Evolutionary conservation across 2,888 invertebrate species (phyloP).

Genomic region (Geotrupes spiniger): DNA sequence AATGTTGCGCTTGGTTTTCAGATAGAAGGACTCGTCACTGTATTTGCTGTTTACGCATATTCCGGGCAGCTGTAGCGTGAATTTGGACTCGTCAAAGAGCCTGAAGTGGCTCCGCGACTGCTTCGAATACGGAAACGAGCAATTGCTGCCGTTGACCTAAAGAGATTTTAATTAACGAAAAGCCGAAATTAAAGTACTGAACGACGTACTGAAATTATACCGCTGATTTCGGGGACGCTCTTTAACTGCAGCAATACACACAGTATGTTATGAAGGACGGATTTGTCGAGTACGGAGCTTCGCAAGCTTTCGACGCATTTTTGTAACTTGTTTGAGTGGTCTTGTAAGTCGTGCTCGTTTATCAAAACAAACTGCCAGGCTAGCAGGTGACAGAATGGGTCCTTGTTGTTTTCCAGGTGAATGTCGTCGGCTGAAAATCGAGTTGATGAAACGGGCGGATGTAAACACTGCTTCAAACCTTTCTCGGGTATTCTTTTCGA

Average conservation of each 20-base stretch:
- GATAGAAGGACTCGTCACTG: slow-evolving; percentile 15
- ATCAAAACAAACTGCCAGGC: slow-evolving; percentile 43
- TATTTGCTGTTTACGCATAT: slow-evolving; percentile 19
- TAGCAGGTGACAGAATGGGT: slow-evolving; percentile 39
- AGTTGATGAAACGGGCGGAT: neutral
- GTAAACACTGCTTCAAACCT: slow-evolving; percentile 10
- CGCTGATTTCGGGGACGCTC: slow-evolving; percentile 17
- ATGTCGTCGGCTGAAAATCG: slow-evolving; percentile 20
- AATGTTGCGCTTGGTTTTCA: slow-evolving; percentile 15
- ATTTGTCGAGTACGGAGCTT: slow-evolving; percentile 19
- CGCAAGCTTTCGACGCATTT: slow-evolving; percentile 31
- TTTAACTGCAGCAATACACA: slow-evolving; percentile 27
- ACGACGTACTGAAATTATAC: slow-evolving; percentile 5
- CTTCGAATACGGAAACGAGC: too few species aligned
- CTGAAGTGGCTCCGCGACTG: neutral
- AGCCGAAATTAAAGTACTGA: neutral
- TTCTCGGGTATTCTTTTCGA: slow-evolving; percentile 21
- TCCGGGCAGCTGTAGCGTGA: slow-evolving; percentile 12
- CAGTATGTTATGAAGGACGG: slow-evolving; percentile 21
- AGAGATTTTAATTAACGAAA: too few species aligned
- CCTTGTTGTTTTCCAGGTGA: slow-evolving; percentile 36
- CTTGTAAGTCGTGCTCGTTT: slow-evolving; percentile 35
- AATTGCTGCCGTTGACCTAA: too few species aligned
- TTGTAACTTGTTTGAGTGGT: slow-evolving; percentile 36
- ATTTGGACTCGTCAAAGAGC: slow-evolving; percentile 12